Evolutionary conservation across 2,797 vertebrate species (phyloP).

Genomic region (Sebastes vulpes): DNA sequence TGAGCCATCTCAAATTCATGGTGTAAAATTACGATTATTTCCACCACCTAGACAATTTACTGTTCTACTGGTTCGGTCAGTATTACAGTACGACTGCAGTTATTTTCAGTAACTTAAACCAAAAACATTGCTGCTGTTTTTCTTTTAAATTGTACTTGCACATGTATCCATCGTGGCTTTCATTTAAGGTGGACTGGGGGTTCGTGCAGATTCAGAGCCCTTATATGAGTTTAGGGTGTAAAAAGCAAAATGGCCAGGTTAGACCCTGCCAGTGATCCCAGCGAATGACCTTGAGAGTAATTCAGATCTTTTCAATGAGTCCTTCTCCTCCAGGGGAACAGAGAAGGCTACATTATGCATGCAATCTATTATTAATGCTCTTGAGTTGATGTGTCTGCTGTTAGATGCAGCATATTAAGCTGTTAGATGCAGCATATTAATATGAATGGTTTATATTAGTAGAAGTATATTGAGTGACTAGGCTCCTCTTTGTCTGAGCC

Average conservation of each 20-base stretch:
- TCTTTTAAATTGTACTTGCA: not conserved
- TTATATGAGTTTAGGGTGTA: not conserved
- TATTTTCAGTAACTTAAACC: not conserved
- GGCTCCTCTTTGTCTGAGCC: too few relatives aligned
- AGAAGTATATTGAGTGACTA: too few relatives aligned
- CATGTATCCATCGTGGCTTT: not conserved
- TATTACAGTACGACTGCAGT: not conserved
- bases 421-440: too few relatives aligned
- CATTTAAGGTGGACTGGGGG: not conserved
- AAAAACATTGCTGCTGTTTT: not conserved
- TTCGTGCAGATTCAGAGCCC: not conserved
- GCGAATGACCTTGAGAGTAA: constrained; percentile 79
- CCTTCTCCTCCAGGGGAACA: constrained; percentile 58
- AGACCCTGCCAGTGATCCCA: constrained; percentile 40
- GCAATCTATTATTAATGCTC: constrained; percentile 86
- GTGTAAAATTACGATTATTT: not conserved
- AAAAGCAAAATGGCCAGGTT: not conserved
- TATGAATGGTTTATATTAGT: too few relatives aligned
- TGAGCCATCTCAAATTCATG: not conserved
- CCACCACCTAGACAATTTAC: not conserved
- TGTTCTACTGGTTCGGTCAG: not conserved
- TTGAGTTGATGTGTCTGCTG: too few relatives aligned
- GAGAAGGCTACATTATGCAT: constrained; percentile 84
- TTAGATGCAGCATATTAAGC: too few relatives aligned
- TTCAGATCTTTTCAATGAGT: constrained; percentile 70